Conservation (phyloP, 2,888 invertebrate genomes). For the Gastrophysa polygoni region DNA sequence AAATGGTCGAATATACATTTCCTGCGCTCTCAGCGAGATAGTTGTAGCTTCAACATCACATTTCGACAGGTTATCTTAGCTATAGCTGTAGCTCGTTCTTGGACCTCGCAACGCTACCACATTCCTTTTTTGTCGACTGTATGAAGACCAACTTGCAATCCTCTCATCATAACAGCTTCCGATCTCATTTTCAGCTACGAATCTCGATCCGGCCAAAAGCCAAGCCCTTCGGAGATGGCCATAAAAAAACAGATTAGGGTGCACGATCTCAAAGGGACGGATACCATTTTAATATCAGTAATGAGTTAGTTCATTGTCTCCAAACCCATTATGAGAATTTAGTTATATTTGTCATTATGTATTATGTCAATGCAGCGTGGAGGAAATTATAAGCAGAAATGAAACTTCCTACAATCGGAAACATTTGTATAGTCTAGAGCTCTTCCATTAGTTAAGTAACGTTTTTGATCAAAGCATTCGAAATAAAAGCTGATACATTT, state of each 20-base stretch:
- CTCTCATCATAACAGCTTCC: too few species aligned
- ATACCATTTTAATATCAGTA: not conserved
- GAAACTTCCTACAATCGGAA: not conserved
- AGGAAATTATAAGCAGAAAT: not conserved
- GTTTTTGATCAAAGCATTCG: not conserved
- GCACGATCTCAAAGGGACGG: not conserved
- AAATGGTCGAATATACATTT: too few species aligned
- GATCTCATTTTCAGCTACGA: not conserved
- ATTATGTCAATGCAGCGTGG: not conserved
- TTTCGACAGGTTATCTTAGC: too few species aligned
- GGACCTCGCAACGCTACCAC: too few species aligned
- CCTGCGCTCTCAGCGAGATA: too few species aligned
- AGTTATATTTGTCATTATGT: not conserved
- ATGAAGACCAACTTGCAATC: too few species aligned
- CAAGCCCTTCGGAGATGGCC: not conserved
- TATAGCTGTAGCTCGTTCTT: too few species aligned
- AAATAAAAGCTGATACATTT: not conserved
- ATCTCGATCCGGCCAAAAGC: too few species aligned
- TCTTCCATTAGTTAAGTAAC: not conserved
- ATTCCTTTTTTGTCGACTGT: too few species aligned
- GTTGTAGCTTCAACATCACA: too few species aligned
- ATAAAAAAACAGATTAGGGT: not conserved
- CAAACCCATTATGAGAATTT: not conserved
- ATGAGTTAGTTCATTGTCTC: not conserved
- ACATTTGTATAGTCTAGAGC: not conserved